Evolutionary conservation across 2,888 invertebrate genomes (phyloP).

Genomic region (Ecdyonurus torrentis): DNA sequence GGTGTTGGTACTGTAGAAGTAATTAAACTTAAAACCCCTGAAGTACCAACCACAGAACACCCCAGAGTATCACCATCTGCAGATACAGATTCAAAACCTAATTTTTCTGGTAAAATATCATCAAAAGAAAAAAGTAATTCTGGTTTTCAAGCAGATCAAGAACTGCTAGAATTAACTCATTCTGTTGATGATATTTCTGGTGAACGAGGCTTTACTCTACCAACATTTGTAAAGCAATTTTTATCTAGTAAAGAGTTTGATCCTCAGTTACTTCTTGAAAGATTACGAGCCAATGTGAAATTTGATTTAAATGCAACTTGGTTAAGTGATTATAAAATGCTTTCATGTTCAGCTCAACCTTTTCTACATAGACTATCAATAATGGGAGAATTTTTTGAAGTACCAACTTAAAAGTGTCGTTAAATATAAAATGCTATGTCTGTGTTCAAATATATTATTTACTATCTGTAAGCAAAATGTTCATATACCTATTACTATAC

Average conservation of each 20-base stretch:
- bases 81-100: constrained; percentile 2
- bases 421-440: background rate
- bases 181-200: constrained; percentile 21
- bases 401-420: background rate
- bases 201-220: constrained; percentile 24
- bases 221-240: constrained; percentile 8
- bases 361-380: constrained; percentile 62
- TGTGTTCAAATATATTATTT: too few relatives aligned
- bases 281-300: constrained; percentile 42
- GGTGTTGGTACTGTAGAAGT: constrained; percentile 3
- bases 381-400: constrained; percentile 55
- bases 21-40: background rate
- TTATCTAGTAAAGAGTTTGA: constrained; percentile 36
- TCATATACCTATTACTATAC: too few relatives aligned
- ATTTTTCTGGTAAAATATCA: constrained; percentile 6
- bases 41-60: background rate
- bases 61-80: background rate
- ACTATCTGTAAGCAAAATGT: too few relatives aligned
- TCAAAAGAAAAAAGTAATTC: constrained; percentile 1
- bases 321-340: constrained; percentile 42
- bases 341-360: constrained; percentile 66
- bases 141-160: background rate
- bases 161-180: background rate
- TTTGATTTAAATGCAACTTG: constrained; percentile 42
- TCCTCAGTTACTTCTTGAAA: constrained; percentile 51